These are phyloP conservation scores for Hypselothyrea guttata DNA, from an alignment of 2,888 invertebrate genomes.

Conservation along the genomic window DNA sequence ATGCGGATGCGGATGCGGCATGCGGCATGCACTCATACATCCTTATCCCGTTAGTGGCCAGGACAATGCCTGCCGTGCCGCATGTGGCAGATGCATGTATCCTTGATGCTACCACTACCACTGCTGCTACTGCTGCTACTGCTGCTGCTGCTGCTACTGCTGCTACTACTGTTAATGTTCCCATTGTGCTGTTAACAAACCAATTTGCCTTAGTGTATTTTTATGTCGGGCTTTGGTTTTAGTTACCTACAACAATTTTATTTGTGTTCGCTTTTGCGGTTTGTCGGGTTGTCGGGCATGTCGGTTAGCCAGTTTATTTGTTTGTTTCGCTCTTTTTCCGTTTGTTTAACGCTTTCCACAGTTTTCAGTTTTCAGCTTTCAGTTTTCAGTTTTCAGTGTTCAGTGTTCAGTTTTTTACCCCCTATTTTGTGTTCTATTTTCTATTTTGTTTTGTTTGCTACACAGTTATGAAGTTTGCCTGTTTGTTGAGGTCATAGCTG, in stretches of 20 bases:
- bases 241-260: slow-evolving; percentile 44
- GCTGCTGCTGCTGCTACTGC: not conserved
- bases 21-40: not conserved
- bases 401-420: too few relatives aligned
- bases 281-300: slow-evolving; percentile 40
- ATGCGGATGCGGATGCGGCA: too few relatives aligned
- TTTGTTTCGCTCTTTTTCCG: slow-evolving; percentile 19
- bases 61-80: slow-evolving; percentile 8
- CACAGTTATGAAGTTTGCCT: slow-evolving; percentile 36
- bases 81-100: not conserved
- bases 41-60: slow-evolving; percentile 6
- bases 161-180: slow-evolving; percentile 45
- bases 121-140: slow-evolving; percentile 1
- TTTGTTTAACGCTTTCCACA: not conserved
- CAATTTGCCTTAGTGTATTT: slow-evolving; percentile 61
- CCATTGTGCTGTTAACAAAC: slow-evolving; percentile 61
- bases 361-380: not conserved
- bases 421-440: not conserved
- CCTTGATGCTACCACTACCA: slow-evolving; percentile 1
- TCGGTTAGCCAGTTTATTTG: slow-evolving; percentile 24
- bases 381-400: not conserved
- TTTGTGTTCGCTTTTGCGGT: slow-evolving; percentile 21
- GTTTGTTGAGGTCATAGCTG: slow-evolving; percentile 26
- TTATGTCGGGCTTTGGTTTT: slow-evolving; percentile 40
- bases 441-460: slow-evolving; percentile 11